Base-by-base conservation (phyloP, 2,113 vertebrate genomes). In the Cairina moschata region DNA sequence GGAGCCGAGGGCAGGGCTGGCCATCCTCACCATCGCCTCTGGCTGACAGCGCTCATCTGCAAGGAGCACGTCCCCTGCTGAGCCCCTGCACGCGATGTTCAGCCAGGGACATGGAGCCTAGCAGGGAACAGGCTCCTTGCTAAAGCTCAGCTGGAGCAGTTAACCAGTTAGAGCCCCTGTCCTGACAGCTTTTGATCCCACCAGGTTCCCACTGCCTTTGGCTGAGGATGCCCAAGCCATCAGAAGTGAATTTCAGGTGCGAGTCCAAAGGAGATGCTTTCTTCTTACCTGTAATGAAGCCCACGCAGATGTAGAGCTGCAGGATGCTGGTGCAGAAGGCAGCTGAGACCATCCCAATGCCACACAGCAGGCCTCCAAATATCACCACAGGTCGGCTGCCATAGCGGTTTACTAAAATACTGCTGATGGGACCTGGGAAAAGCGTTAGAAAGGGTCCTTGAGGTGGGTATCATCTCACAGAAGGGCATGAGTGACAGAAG, bases 341-440 rank as follows among this genome's bases (percentile, higher is more conserved):
- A 1, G 98, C 98, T 9, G 98, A 93, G 54, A 98, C 94, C 98
- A 99, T 98, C 8, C 97, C 98, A 44, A 96, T 46, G 7, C 97
- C 98, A 92, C 98, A 98, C 92, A 98, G 95, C 42, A 98, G 88
- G 66, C 98, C 98, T 62, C 98, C 98, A 2, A 96, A 55, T 34
- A 98, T 98, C 52, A 99, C 98, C 62, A 98, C 94, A 0, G 98
- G 98, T 21, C 98, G 98, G 93, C 98, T 99, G 88, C 98, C 98
- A 73, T 97, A 98, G 79, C 98, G 98, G 68, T 95, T 97, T 18
- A 98, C 98, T 72, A 98, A 88, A 71, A 98, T 92, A 46, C 98
- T 98, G 98, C 98, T 98, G 52, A 98, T 86, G 18, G 98, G 98
- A 93, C 98, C 98, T 99, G 76, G 22, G 74, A 32, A 88, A 29